Conservation (phyloP, 2,113 vertebrate species). For the Eulemur rufifrons region DNA sequence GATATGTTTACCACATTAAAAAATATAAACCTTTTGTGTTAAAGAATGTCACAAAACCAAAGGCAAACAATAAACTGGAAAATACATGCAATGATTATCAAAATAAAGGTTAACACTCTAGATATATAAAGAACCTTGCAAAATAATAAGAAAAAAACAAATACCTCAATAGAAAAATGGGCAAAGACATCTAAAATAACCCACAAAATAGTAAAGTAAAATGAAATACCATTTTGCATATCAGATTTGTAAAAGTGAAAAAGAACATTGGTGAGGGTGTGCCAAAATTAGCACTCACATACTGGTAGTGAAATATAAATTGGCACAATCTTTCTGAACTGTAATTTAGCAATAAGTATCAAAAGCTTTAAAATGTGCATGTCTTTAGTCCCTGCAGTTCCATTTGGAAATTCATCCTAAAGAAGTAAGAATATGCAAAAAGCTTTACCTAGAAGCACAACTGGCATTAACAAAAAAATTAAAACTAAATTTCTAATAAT, state of each 20-base stretch:
- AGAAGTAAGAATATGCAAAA: slow-evolving; percentile 8
- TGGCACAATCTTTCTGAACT: not conserved
- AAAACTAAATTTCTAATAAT: slow-evolving; percentile 44
- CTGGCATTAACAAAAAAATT: not conserved
- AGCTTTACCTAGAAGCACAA: not conserved
- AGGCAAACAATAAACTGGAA: not conserved
- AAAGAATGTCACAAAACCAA: slow-evolving; percentile 48
- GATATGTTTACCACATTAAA: slow-evolving; percentile 25
- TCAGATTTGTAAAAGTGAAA: not conserved
- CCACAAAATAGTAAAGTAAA: not conserved
- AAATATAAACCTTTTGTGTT: not conserved
- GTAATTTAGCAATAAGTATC: slow-evolving; percentile 7
- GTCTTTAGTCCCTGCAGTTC: not conserved
- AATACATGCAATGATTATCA: not conserved
- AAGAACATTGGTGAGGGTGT: not conserved
- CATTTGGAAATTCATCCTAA: not conserved
- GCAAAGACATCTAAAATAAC: slow-evolving; percentile 22
- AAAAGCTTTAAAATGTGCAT: not conserved
- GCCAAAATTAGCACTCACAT: not conserved
- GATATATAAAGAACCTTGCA: not conserved
- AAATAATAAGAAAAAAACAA: slow-evolving; percentile 42
- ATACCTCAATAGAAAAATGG: slow-evolving; percentile 16
- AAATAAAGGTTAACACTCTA: slow-evolving; percentile 22
- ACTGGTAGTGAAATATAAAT: not conserved
- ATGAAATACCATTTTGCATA: not conserved